These are phyloP conservation scores for Notarius lentiginosus DNA, from an alignment of 2,113 vertebrate genomes.

Conservation along the genomic window DNA sequence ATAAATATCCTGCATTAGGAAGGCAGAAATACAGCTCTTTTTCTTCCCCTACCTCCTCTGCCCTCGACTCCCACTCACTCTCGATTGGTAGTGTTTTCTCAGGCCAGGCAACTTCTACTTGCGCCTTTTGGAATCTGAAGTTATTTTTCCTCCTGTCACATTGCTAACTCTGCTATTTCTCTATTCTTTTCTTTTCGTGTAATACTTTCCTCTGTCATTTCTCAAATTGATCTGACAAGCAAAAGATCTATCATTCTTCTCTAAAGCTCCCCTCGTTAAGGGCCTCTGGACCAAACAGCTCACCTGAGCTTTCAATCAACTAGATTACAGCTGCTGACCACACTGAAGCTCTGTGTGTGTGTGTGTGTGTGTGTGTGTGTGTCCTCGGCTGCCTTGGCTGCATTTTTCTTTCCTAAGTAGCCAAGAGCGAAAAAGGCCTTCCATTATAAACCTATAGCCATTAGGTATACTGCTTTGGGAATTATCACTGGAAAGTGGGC, in stretches of 20 bases:
- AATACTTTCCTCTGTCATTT: constrained; percentile 44
- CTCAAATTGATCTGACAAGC: constrained; percentile 67
- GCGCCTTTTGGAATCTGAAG: neutral
- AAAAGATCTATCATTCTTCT: constrained; percentile 66
- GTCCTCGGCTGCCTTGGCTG: neutral
- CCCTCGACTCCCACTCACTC: constrained; percentile 24
- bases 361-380: constrained; percentile 1
- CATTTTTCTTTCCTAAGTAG: constrained; percentile 11
- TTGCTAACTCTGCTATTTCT: constrained; percentile 20
- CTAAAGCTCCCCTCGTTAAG: constrained; percentile 35
- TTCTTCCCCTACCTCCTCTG: constrained; percentile 42
- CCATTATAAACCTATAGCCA: neutral
- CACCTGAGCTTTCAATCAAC: constrained; percentile 43
- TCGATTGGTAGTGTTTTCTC: constrained; percentile 24
- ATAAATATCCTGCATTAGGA: constrained; percentile 39
- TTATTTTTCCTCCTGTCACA: constrained; percentile 23
- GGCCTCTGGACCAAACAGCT: constrained; percentile 22
- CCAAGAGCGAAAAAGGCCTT: constrained; percentile 3
- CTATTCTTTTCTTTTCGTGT: constrained; percentile 3
- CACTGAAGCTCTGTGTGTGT: neutral
- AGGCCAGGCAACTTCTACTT: constrained; percentile 20
- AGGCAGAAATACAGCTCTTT: constrained; percentile 19
- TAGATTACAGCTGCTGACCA: constrained; percentile 26
- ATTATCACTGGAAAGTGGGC: neutral
- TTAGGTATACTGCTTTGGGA: neutral